Evolutionary conservation across 2,113 vertebrate genomes (phyloP), one percentile per base, ranked within the genome.

Genomic region (Tetrao urogallus): DNA sequence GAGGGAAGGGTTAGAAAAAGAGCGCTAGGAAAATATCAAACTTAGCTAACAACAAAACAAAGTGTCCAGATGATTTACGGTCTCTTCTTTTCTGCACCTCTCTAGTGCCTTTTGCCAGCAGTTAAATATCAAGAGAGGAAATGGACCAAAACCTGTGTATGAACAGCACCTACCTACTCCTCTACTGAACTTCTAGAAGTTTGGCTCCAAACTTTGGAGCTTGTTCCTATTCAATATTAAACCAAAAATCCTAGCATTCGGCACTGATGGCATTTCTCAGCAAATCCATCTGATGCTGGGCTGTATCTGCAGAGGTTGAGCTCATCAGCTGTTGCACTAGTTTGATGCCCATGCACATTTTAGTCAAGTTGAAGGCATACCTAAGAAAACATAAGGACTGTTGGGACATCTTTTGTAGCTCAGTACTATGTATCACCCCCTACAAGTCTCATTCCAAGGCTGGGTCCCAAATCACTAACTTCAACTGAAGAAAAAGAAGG

Each of bases 21-120:
- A 91, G 70, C 48, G 63, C 85, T 47, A 60, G 66, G 54, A 86
- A 95, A 94, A 90, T 86, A 94, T 27, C 80, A 94, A 48, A 80
- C 36, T 60, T n/a, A 81, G 69, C 65, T 93, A 88, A 88, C 71
- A 94, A 78, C 69, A 92, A 75, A 94, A 30, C 73, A 74, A 86
- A 71, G 16, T 32, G 72, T 79, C 60, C 47, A 60, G 76, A 78
- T 70, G 11, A 92, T 92, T 88, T 79, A 54, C 38, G 28, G 24
- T 66, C 63, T 34, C 61, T 66, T 84, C 40, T 74, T 72, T 85
- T 70, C 45, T 90, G 22, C 61, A 56, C 36, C 87, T 86, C 86
- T 32, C 36, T 48, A 48, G 17, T 50, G 43, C 21, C 65, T 94
- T 91, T 83, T 78, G 69, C 75, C 54, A 88, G 40, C 13, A 74